phyloP scores from a whole-genome alignment of 2,888 invertebrate species.

The Eustalomyia histrio region DNA sequence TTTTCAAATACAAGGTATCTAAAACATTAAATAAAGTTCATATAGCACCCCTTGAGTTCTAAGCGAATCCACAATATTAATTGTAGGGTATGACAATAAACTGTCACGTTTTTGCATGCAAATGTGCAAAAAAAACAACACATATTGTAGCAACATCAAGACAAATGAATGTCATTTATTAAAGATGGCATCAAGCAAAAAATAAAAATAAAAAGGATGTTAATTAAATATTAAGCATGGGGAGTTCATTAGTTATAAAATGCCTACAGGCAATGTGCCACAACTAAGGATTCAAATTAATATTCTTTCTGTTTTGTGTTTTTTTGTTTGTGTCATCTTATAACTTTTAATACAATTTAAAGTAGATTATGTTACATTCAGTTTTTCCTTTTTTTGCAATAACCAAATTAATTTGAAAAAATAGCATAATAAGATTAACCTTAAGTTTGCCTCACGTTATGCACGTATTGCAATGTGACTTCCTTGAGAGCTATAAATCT shows the following conservation, averaged over 20 bases:
- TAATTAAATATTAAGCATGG: constrained; percentile 59
- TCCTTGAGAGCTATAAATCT: constrained; percentile 58
- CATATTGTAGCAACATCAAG: constrained; percentile 13
- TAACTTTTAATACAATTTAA: constrained; percentile 53
- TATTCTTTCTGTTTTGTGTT: constrained; percentile 16
- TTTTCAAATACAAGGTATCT: too few species aligned
- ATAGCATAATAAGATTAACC: constrained; percentile 59
- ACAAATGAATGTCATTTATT: constrained; percentile 56
- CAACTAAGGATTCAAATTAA: constrained; percentile 35
- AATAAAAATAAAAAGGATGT: constrained; percentile 45
- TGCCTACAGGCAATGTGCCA: background rate
- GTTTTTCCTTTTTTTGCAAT: constrained; percentile 26
- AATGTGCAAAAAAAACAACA: background rate
- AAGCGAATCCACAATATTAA: background rate
- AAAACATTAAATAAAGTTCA: too few species aligned
- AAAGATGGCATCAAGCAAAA: constrained; percentile 27
- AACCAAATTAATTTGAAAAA: constrained; percentile 41
- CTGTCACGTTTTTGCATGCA: constrained; percentile 41
- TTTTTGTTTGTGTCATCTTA: background rate
- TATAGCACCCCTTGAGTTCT: too few species aligned
- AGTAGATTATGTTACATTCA: constrained; percentile 41
- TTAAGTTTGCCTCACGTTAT: constrained; percentile 61
- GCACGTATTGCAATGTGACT: constrained; percentile 64
- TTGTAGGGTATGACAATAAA: background rate
- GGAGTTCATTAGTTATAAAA: constrained; percentile 49